Percentiles rank a stretch among this genome's conserved stretches.
These are phyloP conservation scores for Zonotrichia leucophrys DNA, from an alignment of 2,113 vertebrate species.

Conservation along the genomic window DNA sequence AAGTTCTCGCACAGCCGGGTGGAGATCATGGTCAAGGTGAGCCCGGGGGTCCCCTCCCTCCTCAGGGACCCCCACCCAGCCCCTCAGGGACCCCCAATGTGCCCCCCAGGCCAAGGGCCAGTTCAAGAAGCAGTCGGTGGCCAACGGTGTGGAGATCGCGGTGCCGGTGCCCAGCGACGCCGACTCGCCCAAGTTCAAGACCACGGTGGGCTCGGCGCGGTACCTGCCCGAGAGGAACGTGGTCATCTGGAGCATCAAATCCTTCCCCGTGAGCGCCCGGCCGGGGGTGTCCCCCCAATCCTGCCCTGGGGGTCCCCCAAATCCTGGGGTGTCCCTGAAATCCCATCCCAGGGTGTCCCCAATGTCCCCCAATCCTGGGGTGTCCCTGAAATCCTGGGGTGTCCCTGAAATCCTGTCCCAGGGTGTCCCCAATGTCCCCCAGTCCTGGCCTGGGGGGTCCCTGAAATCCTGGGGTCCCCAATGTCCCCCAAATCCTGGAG, in stretches of 20 bases:
- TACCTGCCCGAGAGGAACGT: constrained; percentile 90
- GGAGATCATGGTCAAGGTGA: constrained; percentile 91
- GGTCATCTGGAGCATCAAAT: constrained; percentile 93
- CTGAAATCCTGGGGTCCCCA: no score
- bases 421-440: no score
- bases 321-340: no score
- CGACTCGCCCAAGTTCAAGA: constrained; percentile 92
- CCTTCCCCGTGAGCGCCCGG: constrained; percentile 90
- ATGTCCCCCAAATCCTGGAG: no score
- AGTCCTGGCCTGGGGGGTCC: no score
- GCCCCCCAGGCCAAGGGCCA: constrained; percentile 88
- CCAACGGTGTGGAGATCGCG: constrained; percentile 90
- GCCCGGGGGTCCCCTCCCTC: not conserved
- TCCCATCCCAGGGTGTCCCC: no score
- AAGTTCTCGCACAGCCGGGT: constrained; percentile 93
- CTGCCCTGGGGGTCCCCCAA: no score
- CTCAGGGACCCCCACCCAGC: rapidly evolving
- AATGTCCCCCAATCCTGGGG: no score
- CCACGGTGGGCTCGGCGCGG: constrained; percentile 86
- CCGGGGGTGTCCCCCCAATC: no score
- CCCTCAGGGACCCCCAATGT: no score
- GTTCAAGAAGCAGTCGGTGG: constrained; percentile 97
- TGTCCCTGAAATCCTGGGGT: no score
- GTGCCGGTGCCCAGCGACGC: constrained; percentile 94
- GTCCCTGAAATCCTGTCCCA: no score